These are phyloP conservation scores for Enteromius fasciolatus DNA, from an alignment of 2,797 vertebrate genomes.

Conservation along the genomic window DNA sequence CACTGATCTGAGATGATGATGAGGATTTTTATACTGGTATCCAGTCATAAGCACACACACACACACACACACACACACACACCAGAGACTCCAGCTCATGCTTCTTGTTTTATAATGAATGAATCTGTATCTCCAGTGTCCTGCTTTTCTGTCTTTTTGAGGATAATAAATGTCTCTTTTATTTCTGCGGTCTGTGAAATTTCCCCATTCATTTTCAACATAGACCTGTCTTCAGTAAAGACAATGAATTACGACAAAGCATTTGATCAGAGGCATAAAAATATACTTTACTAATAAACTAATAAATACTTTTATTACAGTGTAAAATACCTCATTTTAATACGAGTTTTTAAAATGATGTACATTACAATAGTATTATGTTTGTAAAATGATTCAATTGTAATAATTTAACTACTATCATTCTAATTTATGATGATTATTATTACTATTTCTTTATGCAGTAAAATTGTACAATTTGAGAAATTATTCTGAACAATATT, in stretches of 20 bases:
- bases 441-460: too few species aligned
- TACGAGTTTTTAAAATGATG: neutral
- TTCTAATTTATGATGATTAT: neutral
- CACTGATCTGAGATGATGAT: slow-evolving; percentile 45
- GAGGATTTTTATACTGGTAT: slow-evolving; percentile 74
- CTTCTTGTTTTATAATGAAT: neutral
- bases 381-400: too few species aligned
- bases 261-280: neutral
- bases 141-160: neutral
- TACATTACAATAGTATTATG: too few species aligned
- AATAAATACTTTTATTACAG: neutral
- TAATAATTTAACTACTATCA: neutral
- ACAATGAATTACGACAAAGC: neutral
- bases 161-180: slow-evolving; percentile 35
- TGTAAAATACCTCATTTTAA: neutral
- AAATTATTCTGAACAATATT: neutral
- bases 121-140: slow-evolving; percentile 12
- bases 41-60: slow-evolving; percentile 69
- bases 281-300: neutral
- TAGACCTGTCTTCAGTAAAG: neutral
- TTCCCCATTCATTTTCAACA: neutral
- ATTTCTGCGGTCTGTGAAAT: neutral
- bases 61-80: neutral
- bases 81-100: neutral
- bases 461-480: too few species aligned